A percentile compares a stretch with the other conserved stretches of the same genome.
These are phyloP conservation scores for Dendropsophus ebraccatus DNA, from an alignment of 2,113 vertebrate species.

Conservation along the genomic window DNA sequence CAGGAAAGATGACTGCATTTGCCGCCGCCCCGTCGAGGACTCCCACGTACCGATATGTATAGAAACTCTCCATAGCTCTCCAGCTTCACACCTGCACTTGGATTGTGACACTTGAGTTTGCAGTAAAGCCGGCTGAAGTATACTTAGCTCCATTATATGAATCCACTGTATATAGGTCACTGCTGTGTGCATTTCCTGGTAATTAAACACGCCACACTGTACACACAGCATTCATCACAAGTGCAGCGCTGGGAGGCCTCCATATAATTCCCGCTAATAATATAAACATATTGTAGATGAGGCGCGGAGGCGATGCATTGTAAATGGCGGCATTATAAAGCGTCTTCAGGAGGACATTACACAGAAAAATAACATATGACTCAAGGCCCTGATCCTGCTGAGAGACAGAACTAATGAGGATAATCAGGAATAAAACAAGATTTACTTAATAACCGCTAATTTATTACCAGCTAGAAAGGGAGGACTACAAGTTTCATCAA, in stretches of 20 bases:
- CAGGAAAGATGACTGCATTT: not conserved
- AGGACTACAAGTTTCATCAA: not conserved
- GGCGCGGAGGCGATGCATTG: not conserved
- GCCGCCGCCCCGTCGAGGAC: not conserved
- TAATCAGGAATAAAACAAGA: not conserved
- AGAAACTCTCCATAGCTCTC: constrained; percentile 5
- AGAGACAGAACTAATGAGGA: not conserved
- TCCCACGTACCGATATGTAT: constrained; percentile 17
- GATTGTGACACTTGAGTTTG: constrained; percentile 26
- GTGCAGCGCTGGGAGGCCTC: not conserved
- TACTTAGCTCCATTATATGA: constrained; percentile 16
- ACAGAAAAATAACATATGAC: not conserved
- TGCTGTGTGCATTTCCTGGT: constrained; percentile 9
- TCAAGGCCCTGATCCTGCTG: not conserved
- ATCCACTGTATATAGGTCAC: constrained; percentile 28
- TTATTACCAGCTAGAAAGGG: too few relatives aligned
- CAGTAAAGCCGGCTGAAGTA: not conserved
- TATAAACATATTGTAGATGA: not conserved
- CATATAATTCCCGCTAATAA: not conserved
- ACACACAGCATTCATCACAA: constrained; percentile 1
- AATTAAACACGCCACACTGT: constrained; percentile 26
- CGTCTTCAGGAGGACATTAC: not conserved
- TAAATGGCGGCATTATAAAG: not conserved
- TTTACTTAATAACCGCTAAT: not conserved
- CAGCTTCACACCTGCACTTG: not conserved